Base-by-base conservation (phyloP, 2,888 invertebrate genomes). In the Drosophila prostipennis region DNA sequence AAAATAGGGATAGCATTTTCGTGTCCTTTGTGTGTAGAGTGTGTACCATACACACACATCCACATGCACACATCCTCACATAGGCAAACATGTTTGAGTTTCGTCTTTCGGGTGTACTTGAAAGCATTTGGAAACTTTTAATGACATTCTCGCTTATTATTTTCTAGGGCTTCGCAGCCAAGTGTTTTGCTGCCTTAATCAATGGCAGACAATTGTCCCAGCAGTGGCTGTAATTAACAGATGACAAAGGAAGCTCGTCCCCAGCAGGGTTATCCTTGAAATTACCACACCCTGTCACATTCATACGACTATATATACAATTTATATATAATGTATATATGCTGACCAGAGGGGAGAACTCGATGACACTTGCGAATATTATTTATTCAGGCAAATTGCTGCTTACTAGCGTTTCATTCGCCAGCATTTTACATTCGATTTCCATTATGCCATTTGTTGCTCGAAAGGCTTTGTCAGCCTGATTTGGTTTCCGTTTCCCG, bases 301-400 rank as follows among this genome's bases (percentile, higher is more conserved):
- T 13, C 29, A 34, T 36, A 10, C 10, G 32, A 3, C 13, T 4
- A 23, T 29, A 29, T 29, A 29, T 29, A 29, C 29, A 29, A 7
- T 29, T 2, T 29, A 29, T 29, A 29, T 29, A 2, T 29, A 29
- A 7, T 29, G 29, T 29, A 29, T 49, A 26, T 45, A 29, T 55
- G 42, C 29, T 63, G 61, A 63, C 57, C 61, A 60, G 14, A 34
- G 19, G 51, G 54, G 36, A 53, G n/a, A 48, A 37, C 56, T 68
- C 55, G 45, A 68, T 68, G 65, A 55, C 65, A 65, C 68, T 69
- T 57, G 48, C 32, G n/a, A 34, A 63, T 63, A 63, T 63, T 71
- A 71, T 71, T 71, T 70, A 70, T 60, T 71, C 70, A 70, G 60
- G 70, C 60, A 71, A 71, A 71, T 71, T 60, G 71, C 71, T 69